A percentile compares a stretch with the other conserved stretches of the same genome.
phyloP scores from a whole-genome alignment of 1,140 invertebrate genomes.

The Planococcus citri region DNA sequence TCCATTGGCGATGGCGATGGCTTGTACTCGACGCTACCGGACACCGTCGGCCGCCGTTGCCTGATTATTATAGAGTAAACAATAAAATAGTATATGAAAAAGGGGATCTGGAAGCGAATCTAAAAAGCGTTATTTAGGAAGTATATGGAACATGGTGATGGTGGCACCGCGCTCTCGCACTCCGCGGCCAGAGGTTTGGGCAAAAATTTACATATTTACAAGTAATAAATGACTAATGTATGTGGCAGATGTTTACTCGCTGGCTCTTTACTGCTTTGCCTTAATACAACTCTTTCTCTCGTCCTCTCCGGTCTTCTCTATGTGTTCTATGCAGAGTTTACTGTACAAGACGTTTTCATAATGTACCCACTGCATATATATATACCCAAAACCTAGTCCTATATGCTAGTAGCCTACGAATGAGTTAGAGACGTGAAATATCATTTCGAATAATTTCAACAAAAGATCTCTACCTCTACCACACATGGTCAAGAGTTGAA shows the following conservation, averaged over 20 bases:
- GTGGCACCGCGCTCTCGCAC: no score
- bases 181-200: neutral
- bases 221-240: conserved; percentile 8
- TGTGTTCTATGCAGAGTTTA: neutral
- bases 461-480: neutral
- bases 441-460: neutral
- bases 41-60: no score
- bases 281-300: no score
- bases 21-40: conserved; percentile 14
- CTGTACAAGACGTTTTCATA: neutral
- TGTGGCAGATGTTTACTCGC: neutral
- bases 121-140: neutral
- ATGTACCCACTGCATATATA: no score
- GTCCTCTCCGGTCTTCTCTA: no score
- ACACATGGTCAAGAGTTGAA: neutral
- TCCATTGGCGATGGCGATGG: conserved; percentile 5
- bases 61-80: conserved; percentile 10
- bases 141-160: neutral
- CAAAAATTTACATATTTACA: conserved; percentile 4
- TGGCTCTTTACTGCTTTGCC: neutral
- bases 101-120: neutral
- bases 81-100: neutral
- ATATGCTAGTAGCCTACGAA: neutral
- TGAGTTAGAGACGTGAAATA: neutral
- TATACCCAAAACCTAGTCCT: no score